Percentiles rank a stretch among this genome's conserved stretches.
These are phyloP conservation scores for Ceyx melanurus DNA, from an alignment of 2,113 vertebrate species.

Conservation along the genomic window DNA sequence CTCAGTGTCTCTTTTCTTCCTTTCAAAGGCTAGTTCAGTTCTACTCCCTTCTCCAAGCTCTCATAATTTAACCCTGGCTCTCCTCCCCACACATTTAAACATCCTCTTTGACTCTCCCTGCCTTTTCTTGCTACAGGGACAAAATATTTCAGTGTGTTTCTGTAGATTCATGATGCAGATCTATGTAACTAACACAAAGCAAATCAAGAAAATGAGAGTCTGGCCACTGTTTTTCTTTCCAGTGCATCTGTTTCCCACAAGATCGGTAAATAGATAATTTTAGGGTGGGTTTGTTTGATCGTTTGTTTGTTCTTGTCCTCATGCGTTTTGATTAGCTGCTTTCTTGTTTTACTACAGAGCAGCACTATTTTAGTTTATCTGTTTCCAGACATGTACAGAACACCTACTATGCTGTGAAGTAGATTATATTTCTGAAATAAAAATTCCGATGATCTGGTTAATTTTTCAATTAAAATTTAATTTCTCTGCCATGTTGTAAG, in stretches of 20 bases:
- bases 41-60: not conserved
- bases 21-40: not conserved
- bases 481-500: not conserved
- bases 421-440: not conserved
- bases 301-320: fast-evolving
- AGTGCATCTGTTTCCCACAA: not conserved
- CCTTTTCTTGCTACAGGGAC: not conserved
- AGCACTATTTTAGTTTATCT: not conserved
- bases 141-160: not conserved
- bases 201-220: not conserved
- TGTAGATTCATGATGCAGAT: not conserved
- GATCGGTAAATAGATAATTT: not conserved
- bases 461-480: not conserved
- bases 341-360: not conserved
- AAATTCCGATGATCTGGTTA: not conserved
- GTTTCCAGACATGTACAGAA: not conserved
- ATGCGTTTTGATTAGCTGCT: not conserved
- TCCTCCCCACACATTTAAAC: not conserved
- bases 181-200: not conserved
- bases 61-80: not conserved
- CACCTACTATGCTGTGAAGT: not conserved
- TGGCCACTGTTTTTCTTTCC: not conserved
- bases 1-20: not conserved
- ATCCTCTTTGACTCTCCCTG: not conserved
- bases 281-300: not conserved